Base-by-base conservation (phyloP, 2,888 invertebrate species). In the Drosophila infuscata region DNA sequence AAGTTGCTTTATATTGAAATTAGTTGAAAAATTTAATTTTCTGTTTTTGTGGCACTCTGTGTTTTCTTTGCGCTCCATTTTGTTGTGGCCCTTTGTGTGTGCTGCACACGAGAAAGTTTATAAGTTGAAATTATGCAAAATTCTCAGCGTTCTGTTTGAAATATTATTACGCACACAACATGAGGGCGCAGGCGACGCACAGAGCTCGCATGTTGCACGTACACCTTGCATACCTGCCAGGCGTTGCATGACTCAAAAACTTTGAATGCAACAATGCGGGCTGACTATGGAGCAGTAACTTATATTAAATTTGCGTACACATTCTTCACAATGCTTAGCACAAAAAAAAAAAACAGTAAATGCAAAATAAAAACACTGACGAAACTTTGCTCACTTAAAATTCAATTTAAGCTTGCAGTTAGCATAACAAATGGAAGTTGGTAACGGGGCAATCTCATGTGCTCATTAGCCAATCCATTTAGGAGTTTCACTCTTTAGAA, bases 51-150 rank as follows among this genome's bases (percentile, higher is more conserved):
- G 70, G 56, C 58, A 75, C 53, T 72, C 60, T 46, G 58, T 68
- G 67, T 59, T 64, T 65, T 60, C 53, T 59, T 57, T 54, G 32
- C 48, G 38, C 58, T n/a, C 53, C 53, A 56, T 62, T 70, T 82
- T 67, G 25, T 46, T 60, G 43, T 59, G 70, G 60, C 64, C 70
- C 71, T 76, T 25, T 25, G 25, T 25, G 25, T 76, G 74, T 76
- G 81, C 20, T 25, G 20, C 35, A 38, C 52, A n/a, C 41, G 68
- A 17, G 58, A 78, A 87, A 87, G 75, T 87, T 86, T 70, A 76
- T 77, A 83, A 83, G 84, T 87, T 81, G 68, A 87, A 89, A 85
- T 85, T 85, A 89, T 89, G 89, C 86, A 89, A 89, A 85, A 83
- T 59, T 74, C 82, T 63, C 78, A 52, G 68, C 35, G 62, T 56